phyloP scores from a whole-genome alignment of 2,888 invertebrate species.

The Ophion obscuratus region DNA sequence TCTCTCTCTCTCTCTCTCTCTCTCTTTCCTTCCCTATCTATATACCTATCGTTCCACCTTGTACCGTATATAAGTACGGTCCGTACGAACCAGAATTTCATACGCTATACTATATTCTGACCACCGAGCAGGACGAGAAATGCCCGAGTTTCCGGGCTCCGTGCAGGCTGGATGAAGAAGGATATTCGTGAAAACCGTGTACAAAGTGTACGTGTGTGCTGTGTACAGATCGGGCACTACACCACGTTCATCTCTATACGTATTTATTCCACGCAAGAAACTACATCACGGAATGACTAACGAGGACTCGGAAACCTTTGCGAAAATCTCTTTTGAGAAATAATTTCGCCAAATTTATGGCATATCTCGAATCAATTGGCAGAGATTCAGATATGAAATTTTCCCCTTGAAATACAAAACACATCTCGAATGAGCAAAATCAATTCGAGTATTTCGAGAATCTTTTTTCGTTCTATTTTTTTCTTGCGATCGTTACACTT shows the following conservation, averaged over 20 bases:
- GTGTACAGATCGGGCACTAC: not conserved
- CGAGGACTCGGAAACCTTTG: not conserved
- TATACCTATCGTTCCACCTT: not conserved
- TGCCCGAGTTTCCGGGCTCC: not conserved
- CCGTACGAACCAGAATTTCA: conserved; percentile 44
- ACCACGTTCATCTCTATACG: not conserved
- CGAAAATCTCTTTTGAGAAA: not conserved
- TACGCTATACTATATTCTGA: conserved; percentile 4
- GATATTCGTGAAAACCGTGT: not conserved
- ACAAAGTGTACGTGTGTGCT: not conserved
- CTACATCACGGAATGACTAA: not conserved
- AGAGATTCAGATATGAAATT: not conserved
- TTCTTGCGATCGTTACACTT: too few relatives aligned
- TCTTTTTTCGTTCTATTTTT: not conserved
- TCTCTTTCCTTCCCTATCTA: not conserved
- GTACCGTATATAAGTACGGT: conserved; percentile 6
- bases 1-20: conserved; percentile 1
- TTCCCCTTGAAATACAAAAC: not conserved
- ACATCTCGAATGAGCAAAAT: not conserved
- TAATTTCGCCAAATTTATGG: not conserved
- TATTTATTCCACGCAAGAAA: not conserved
- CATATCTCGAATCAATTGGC: not conserved
- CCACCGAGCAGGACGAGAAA: not conserved
- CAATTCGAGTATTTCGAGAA: not conserved
- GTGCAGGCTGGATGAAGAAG: not conserved